A percentile compares a stretch with the other conserved stretches of the same genome.
These are phyloP conservation scores for Drosophila ambigua DNA, from an alignment of 1,140 invertebrate genomes.

Conservation along the genomic window DNA sequence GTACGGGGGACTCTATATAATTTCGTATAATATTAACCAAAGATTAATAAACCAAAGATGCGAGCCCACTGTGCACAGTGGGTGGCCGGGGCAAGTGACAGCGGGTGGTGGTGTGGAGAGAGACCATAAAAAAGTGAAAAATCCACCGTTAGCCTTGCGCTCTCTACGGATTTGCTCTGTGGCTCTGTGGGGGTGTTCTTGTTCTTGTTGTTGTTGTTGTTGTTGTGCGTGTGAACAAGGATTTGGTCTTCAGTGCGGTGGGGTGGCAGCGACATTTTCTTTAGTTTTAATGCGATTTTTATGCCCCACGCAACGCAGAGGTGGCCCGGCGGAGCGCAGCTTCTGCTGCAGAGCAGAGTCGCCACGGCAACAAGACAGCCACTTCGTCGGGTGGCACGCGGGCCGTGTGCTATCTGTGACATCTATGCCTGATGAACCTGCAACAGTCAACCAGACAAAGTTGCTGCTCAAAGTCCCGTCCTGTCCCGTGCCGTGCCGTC, in stretches of 20 bases:
- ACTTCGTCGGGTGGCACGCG: neutral
- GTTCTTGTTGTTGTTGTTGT: conserved; percentile 1
- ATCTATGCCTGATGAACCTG: conserved; percentile 36
- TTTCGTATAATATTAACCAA: too few relatives aligned
- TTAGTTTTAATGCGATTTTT: conserved; percentile 66
- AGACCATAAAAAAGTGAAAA: conserved; percentile 24
- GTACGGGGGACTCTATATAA: too few relatives aligned
- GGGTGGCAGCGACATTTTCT: conserved; percentile 23
- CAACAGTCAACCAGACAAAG: conserved; percentile 3
- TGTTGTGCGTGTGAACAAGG: conserved; percentile 34
- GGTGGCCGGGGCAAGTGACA: neutral
- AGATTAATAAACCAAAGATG: too few relatives aligned
- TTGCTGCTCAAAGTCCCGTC: conserved; percentile 37
- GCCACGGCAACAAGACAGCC: neutral
- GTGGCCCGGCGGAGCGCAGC: conserved; percentile 1
- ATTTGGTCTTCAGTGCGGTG: conserved; percentile 29
- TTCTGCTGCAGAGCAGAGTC: too few relatives aligned
- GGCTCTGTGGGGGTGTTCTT: conserved; percentile 11
- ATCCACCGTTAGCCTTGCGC: conserved; percentile 12
- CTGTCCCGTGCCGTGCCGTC: conserved; percentile 11
- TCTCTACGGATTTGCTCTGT: conserved; percentile 29
- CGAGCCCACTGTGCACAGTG: conserved; percentile 10
- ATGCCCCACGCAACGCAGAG: conserved; percentile 30
- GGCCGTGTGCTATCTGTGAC: neutral
- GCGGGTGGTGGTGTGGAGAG: too few relatives aligned